Percentiles rank a stretch among this genome's conserved stretches.
Conservation (phyloP, 1,140 invertebrate genomes). For the Macrobrachium nipponense region DNA sequence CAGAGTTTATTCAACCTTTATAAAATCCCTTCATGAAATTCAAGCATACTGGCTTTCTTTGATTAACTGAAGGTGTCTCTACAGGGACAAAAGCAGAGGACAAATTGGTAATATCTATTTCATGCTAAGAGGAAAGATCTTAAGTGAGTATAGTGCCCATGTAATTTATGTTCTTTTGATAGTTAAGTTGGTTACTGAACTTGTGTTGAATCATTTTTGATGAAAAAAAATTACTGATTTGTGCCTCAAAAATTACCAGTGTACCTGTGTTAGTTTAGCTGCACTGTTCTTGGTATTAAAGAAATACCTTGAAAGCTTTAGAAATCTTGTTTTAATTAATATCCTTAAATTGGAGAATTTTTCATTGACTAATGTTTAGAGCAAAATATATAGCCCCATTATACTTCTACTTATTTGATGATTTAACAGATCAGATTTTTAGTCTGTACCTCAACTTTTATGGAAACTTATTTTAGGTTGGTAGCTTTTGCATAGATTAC, state of each 20-base stretch:
- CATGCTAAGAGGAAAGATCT: constrained; percentile 26
- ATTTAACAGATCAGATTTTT: no score
- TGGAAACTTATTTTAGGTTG: no score
- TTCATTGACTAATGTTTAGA: no score
- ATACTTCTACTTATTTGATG: no score
- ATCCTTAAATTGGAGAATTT: not conserved
- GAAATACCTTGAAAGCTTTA: constrained; percentile 47
- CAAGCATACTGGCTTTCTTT: not conserved
- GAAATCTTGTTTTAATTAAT: constrained; percentile 18
- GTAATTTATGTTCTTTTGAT: constrained; percentile 4
- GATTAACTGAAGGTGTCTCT: constrained; percentile 48
- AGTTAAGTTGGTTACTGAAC: not conserved
- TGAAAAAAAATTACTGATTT: constrained; percentile 57
- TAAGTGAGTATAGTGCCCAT: constrained; percentile 11
- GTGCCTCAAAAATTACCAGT: constrained; percentile 59
- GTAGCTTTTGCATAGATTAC: no score
- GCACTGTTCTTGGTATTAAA: constrained; percentile 60
- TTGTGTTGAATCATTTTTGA: constrained; percentile 14
- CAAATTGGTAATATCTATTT: constrained; percentile 59
- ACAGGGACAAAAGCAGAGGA: constrained; percentile 52
- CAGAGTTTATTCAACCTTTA: not conserved
- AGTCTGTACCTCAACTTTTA: no score
- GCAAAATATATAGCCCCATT: no score
- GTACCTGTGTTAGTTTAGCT: constrained; percentile 62
- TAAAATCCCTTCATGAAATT: no score